Evolutionary conservation across 2,113 vertebrate genomes (phyloP).

Genomic region (Himantopus leucocephalus): DNA sequence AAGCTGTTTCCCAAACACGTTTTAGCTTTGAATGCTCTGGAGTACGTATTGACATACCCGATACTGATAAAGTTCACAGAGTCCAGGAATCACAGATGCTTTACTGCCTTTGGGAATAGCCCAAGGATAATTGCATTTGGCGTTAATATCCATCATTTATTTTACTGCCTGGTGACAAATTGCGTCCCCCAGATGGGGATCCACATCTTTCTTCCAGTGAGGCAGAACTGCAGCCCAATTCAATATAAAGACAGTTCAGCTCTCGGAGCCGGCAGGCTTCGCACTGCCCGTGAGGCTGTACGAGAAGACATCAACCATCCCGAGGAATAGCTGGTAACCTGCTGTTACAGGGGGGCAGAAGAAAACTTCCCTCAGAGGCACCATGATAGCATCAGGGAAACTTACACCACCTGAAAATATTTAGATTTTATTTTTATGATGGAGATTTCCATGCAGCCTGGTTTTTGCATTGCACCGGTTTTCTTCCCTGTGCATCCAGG

Average conservation of each 20-base stretch:
- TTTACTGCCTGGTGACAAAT: background rate
- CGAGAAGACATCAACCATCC: background rate
- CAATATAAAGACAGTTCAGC: background rate
- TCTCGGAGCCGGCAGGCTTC: accelerated
- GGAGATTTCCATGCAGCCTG: background rate
- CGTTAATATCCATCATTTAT: background rate
- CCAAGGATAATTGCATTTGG: background rate
- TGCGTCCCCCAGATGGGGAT: background rate
- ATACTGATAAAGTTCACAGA: background rate
- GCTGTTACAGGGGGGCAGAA: background rate
- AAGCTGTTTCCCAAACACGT: background rate
- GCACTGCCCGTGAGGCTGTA: accelerated
- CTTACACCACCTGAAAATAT: background rate
- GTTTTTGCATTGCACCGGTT: background rate
- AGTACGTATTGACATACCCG: background rate
- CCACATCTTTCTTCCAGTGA: background rate
- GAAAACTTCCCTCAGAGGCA: background rate
- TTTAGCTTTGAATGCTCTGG: background rate
- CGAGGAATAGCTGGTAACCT: background rate
- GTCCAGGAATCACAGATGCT: background rate
- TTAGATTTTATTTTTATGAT: background rate
- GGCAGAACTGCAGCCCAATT: background rate
- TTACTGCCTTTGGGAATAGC: background rate
- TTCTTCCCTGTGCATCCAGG: background rate
- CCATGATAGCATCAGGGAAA: background rate